Conservation (phyloP, 1,140 invertebrate genomes). For the Eciton burchellii region DNA sequence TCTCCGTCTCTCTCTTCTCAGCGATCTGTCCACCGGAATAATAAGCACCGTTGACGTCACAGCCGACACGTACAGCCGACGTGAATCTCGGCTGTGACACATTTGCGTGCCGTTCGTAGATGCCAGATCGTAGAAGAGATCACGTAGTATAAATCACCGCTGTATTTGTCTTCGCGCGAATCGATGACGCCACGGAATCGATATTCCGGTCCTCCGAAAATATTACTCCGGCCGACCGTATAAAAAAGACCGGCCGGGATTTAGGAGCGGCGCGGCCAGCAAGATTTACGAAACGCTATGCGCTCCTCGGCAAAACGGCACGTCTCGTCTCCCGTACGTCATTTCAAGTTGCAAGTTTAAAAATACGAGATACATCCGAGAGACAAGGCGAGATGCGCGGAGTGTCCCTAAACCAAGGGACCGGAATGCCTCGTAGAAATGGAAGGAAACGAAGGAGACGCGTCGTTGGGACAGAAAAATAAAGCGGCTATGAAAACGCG, state of each 20-base stretch:
- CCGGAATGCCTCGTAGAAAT: constrained; percentile 12
- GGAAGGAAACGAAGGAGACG: constrained; percentile 28
- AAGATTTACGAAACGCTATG: constrained; percentile 31
- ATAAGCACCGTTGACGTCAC: constrained; percentile 71
- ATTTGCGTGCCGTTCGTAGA: constrained; percentile 3
- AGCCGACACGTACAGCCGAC: constrained; percentile 53
- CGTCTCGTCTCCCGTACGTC: background rate
- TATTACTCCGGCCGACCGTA: constrained; percentile 1
- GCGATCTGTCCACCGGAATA: constrained; percentile 50
- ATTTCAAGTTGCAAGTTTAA: constrained; percentile 48
- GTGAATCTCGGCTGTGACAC: constrained; percentile 53
- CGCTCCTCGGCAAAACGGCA: background rate
- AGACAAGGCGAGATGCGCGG: background rate
- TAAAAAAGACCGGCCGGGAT: constrained; percentile 10
- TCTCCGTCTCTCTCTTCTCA: constrained; percentile 41
- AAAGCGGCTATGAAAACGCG: constrained; percentile 25
- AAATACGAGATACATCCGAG: constrained; percentile 40
- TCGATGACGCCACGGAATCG: constrained; percentile 27
- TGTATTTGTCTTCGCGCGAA: constrained; percentile 14
- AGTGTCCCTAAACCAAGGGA: constrained; percentile 12
- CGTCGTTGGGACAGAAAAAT: constrained; percentile 20
- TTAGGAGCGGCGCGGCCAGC: background rate
- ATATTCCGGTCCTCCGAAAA: constrained; percentile 16
- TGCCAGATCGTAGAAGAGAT: constrained; percentile 58
- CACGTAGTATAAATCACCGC: constrained; percentile 60